Percentiles rank a stretch among this genome's conserved stretches.
Conservation (phyloP, 2,113 vertebrate species). For the Gallinago jamesoni region DNA sequence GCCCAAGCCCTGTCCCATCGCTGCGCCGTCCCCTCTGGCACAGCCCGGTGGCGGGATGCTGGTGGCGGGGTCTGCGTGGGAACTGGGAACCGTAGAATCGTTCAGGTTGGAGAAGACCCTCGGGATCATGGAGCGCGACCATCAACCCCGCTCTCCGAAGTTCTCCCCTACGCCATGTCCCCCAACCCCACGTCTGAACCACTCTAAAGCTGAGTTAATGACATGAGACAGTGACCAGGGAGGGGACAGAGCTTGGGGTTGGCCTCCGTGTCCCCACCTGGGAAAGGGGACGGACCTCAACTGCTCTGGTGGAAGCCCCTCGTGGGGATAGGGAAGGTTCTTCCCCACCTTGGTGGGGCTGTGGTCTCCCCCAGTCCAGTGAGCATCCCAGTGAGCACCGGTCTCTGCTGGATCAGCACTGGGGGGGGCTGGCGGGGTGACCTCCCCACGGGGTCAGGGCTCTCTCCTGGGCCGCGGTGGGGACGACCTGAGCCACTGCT, state of each 20-base stretch:
- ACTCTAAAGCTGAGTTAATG: background rate
- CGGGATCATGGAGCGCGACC: too few relatives aligned
- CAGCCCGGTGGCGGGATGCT: background rate
- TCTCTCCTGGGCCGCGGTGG: background rate
- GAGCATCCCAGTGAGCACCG: background rate
- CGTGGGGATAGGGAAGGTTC: background rate
- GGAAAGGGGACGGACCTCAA: background rate
- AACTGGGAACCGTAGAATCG: background rate
- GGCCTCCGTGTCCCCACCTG: background rate
- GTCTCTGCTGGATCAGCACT: background rate
- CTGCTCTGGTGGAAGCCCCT: background rate
- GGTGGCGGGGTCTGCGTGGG: background rate
- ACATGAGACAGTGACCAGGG: rapidly evolving
- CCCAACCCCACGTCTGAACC: too few relatives aligned
- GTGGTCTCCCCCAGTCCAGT: rapidly evolving
- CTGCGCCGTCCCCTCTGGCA: background rate
- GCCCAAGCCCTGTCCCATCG: background rate
- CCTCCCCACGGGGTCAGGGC: rapidly evolving
- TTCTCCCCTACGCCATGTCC: too few relatives aligned
- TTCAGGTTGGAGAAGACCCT: too few relatives aligned
- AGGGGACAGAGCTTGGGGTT: background rate
- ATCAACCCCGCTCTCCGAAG: too few relatives aligned
- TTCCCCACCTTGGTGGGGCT: background rate
- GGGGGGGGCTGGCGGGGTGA: background rate
- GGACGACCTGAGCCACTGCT: background rate